Percentiles rank a stretch among this genome's conserved stretches.
Evolutionary conservation across 2,888 invertebrate genomes (phyloP).

Genomic region (Trissoscelio sp.): DNA sequence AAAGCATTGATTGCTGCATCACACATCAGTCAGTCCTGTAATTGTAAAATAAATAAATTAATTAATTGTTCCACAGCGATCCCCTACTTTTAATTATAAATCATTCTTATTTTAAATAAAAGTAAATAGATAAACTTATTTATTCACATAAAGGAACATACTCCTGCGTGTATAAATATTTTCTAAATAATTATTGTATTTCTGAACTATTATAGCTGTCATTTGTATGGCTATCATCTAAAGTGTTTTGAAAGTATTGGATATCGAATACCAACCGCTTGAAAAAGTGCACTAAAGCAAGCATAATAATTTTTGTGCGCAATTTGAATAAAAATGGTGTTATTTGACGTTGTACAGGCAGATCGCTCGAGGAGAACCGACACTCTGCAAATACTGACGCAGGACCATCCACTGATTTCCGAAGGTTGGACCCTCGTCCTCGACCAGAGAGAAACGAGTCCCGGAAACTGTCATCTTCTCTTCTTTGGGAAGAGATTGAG

Average conservation of each 20-base stretch:
- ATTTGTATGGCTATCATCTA: neutral
- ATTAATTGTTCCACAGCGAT: no score
- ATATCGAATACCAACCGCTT: conserved; percentile 3
- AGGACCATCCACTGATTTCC: conserved; percentile 66
- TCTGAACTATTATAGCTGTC: no score
- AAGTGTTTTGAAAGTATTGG: neutral
- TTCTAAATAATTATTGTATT: no score
- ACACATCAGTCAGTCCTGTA: no score
- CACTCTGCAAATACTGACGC: conserved; percentile 66
- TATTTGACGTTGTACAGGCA: conserved; percentile 51
- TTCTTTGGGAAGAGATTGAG: conserved; percentile 57
- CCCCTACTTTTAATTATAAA: no score
- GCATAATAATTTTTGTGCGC: conserved; percentile 31
- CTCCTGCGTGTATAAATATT: no score
- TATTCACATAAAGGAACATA: no score
- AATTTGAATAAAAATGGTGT: conserved; percentile 32
- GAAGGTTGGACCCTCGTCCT: conserved; percentile 63
- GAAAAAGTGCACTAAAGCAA: conserved; percentile 18
- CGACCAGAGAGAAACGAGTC: conserved; percentile 57
- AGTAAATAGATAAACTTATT: no score
- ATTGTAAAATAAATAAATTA: no score
- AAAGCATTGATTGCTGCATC: no score
- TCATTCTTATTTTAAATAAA: no score
- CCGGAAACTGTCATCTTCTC: conserved; percentile 61
- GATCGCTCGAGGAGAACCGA: conserved; percentile 58